These are phyloP conservation scores for Ophion costatus DNA, from an alignment of 2,888 invertebrate genomes.

Conservation along the genomic window DNA sequence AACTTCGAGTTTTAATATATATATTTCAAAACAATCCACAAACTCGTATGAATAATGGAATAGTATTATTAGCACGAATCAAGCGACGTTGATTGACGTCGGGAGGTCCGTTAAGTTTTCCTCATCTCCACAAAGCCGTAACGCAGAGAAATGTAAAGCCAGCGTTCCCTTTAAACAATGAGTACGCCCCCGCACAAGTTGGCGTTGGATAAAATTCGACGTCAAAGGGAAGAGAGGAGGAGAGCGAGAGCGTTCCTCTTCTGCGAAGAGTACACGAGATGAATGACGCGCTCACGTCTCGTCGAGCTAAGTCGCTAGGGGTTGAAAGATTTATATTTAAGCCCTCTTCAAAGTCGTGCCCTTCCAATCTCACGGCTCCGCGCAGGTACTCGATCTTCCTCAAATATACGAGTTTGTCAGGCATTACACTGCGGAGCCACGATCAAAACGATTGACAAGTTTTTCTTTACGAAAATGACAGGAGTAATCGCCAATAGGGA, in stretches of 20 bases:
- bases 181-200: conserved; percentile 78
- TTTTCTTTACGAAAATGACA: too few relatives aligned
- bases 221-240: conserved; percentile 75
- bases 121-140: conserved; percentile 10
- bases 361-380: conserved; percentile 12
- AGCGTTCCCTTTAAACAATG: conserved; percentile 80
- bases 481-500: too few relatives aligned
- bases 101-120: conserved; percentile 1
- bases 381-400: conserved; percentile 25
- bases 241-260: conserved; percentile 23
- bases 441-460: background rate
- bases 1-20: background rate
- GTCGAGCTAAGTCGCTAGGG: conserved; percentile 38
- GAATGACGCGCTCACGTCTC: conserved; percentile 33
- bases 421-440: background rate
- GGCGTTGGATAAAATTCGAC: conserved; percentile 80
- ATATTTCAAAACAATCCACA: background rate
- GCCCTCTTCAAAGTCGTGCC: conserved; percentile 41
- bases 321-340: conserved; percentile 49
- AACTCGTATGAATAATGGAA: background rate
- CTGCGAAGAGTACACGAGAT: conserved; percentile 28
- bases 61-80: background rate
- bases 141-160: conserved; percentile 67
- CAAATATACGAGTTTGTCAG: conserved; percentile 20
- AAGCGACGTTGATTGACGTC: conserved; percentile 5